These are phyloP conservation scores for Ameiurus melas DNA, from an alignment of 2,113 vertebrate genomes.

Conservation along the genomic window DNA sequence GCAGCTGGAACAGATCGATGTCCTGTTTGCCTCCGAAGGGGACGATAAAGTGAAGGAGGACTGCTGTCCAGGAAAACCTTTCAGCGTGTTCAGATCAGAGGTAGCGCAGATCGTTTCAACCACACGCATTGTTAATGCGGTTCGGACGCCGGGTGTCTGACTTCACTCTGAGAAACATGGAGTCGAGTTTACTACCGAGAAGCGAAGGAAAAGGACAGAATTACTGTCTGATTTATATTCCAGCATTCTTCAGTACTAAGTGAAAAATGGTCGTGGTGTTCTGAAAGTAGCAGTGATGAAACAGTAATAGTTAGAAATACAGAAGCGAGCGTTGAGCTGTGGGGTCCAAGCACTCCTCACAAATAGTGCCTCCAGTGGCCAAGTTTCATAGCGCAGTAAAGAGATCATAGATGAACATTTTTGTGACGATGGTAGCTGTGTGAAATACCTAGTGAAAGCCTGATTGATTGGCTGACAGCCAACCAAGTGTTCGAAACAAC, in stretches of 20 bases:
- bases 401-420: no score
- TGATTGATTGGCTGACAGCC: background rate
- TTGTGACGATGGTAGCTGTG: background rate
- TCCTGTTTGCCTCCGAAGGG: slow-evolving; percentile 90
- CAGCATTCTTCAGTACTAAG: background rate
- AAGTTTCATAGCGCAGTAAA: background rate
- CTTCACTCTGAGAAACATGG: no score
- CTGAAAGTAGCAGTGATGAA: background rate
- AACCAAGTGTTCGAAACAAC: background rate
- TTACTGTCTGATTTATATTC: background rate
- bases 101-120: slow-evolving; percentile 62
- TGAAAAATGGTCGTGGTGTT: background rate
- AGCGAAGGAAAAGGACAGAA: background rate
- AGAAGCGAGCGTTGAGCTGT: background rate
- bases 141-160: no score
- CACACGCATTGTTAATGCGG: background rate
- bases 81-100: slow-evolving; percentile 88
- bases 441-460: no score
- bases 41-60: slow-evolving; percentile 96
- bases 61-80: slow-evolving; percentile 95
- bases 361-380: background rate
- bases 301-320: background rate
- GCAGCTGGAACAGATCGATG: slow-evolving; percentile 89
- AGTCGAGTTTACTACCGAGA: background rate
- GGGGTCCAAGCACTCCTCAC: background rate